Evolutionary conservation across 53 echinoderm and acorn worm genomes (phyloP).

Genomic region (Henricia sp.): DNA sequence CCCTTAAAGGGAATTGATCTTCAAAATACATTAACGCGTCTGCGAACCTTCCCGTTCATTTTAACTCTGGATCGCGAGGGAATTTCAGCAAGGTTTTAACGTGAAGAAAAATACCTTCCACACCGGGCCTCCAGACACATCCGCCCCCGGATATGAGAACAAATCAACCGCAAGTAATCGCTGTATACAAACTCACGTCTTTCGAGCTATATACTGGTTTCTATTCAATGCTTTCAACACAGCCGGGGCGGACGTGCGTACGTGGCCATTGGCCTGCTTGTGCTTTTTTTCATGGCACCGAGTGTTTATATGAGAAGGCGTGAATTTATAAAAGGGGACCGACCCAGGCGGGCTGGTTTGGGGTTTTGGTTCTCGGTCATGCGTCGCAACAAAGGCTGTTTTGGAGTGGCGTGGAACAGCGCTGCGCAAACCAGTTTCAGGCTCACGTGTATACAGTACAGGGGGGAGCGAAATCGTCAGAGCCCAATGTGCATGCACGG

Average conservation of each 20-base stretch:
- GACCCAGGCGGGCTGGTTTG: conserved; percentile 1
- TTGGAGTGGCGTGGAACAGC: not conserved
- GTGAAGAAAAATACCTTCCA: no score
- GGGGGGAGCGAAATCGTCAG: not conserved
- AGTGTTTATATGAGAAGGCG: conserved; percentile 22
- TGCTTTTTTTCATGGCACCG: not conserved
- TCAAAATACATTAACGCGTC: no score
- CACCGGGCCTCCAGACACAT: no score
- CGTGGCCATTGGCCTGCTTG: no score
- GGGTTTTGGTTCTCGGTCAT: conserved; percentile 9
- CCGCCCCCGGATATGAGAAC: no score
- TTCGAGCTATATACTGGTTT: not conserved
- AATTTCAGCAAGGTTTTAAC: no score
- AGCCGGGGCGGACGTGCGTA: not conserved
- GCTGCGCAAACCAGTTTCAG: not conserved
- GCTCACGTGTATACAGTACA: not conserved
- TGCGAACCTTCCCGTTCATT: no score
- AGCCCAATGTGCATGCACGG: not conserved
- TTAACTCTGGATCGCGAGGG: no score
- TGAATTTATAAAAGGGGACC: conserved; percentile 3
- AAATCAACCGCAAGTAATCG: conserved; percentile 5
- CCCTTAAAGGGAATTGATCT: no score
- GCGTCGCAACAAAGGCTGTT: conserved; percentile 12
- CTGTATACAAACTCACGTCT: not conserved
- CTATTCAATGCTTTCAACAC: not conserved